phyloP scores from a whole-genome alignment of 1,140 invertebrate genomes.

The Pectinophora gossypiella region DNA sequence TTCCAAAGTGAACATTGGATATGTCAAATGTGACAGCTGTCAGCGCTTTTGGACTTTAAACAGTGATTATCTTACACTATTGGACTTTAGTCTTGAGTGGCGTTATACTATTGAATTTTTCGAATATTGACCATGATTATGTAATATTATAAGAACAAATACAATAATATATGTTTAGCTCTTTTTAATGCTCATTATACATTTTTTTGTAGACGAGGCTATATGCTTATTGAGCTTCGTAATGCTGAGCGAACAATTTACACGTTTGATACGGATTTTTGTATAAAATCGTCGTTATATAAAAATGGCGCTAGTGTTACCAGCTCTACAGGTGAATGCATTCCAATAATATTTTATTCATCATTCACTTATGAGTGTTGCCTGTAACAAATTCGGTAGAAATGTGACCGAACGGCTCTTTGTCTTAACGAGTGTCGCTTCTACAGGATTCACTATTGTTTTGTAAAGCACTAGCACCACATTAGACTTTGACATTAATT shows the following conservation, averaged over 20 bases:
- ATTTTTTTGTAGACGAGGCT: background rate
- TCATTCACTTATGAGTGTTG: background rate
- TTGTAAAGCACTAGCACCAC: slow-evolving; percentile 27
- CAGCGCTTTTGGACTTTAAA: background rate
- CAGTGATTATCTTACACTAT: background rate
- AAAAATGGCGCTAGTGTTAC: background rate
- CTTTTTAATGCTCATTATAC: background rate
- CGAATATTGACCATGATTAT: background rate
- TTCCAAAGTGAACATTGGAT: too few species aligned
- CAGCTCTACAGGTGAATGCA: slow-evolving; percentile 27
- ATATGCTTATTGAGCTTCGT: background rate
- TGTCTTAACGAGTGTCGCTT: too few species aligned
- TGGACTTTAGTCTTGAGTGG: background rate
- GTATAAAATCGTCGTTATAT: too few species aligned
- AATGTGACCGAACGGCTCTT: too few species aligned
- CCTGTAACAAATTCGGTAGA: background rate
- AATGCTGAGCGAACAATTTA: background rate
- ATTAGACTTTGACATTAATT: slow-evolving; percentile 42
- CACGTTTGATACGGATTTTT: too few species aligned
- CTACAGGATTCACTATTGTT: too few species aligned
- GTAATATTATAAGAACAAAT: background rate
- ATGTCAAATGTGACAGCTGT: too few species aligned
- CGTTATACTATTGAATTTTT: background rate
- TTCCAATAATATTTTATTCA: slow-evolving; percentile 29
- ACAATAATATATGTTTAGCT: background rate